Evolutionary conservation across 2,113 vertebrate genomes (phyloP), one percentile per base, ranked within the genome.

Genomic region (Delphinapterus leucas): DNA sequence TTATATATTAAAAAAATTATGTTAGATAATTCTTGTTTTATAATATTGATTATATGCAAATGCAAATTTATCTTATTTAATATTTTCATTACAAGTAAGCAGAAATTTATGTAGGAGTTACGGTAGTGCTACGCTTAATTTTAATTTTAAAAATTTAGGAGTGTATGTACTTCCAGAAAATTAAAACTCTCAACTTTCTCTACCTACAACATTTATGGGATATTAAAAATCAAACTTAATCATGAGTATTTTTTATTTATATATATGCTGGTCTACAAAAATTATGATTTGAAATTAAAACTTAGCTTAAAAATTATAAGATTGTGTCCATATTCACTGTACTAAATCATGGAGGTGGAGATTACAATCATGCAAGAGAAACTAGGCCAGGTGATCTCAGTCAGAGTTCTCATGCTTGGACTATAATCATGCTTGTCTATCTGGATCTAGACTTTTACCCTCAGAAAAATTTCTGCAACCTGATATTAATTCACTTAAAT

Each of bases 41-140:
- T 97, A 97, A 77, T 98, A 96, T 92, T 97, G 79, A 79, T 89
- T 85, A 97, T 95, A 97, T 95, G 97, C 90, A 98, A 98, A 92
- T 93, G 81, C 33, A 96, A 96, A 68, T 77, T 95, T 74, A 71
- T 55, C 70, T 96, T 94, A 95, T 68, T 93, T 92, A 94, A 93
- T 97, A 86, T 88, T 98, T 96, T 97, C 61, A 95, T 93, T 98
- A 74, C 38, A 96, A 97, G 38, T 28, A 95, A 95, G 65, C n/a
- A 95, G 53, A 95, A 94, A 90, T 73, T 61, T 97, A 63, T 38
- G 25, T 76, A 95, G 82, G 81, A 96, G 85, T 94, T 88, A 81
- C 61, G 93, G 60, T 77, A 98, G 61, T 85, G 25, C 2, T 95
- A 65, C 33, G 87, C 86, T 97, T 95, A 26, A 74, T 74, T 88